phyloP scores from a whole-genome alignment of 2,113 vertebrate species.

The Picathartes gymnocephalus region DNA sequence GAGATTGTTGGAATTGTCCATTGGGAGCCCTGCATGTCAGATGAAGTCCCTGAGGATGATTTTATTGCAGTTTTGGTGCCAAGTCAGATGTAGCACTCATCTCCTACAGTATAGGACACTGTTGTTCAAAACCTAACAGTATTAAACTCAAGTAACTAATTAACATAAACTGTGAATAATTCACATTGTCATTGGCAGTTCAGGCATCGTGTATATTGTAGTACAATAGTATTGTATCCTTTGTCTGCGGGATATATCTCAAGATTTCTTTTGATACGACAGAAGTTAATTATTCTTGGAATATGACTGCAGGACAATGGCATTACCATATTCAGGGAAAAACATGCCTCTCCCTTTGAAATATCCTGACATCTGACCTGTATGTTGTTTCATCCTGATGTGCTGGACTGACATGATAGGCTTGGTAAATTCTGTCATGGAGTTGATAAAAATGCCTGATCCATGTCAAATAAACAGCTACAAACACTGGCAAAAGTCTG shows the following conservation, averaged over 20 bases:
- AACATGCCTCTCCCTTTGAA: background rate
- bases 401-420: background rate
- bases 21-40: background rate
- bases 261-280: background rate
- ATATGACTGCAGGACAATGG: background rate
- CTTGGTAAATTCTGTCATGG: background rate
- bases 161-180: background rate
- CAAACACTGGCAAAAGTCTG: background rate
- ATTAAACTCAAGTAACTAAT: background rate
- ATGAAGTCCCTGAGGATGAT: background rate
- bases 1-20: background rate
- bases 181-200: background rate
- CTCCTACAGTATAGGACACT: background rate
- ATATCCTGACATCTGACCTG: background rate
- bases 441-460: background rate
- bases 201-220: background rate
- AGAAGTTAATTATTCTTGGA: background rate
- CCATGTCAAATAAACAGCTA: background rate
- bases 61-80: background rate
- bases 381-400: background rate
- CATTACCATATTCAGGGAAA: background rate
- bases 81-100: background rate
- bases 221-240: background rate
- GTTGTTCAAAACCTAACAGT: background rate
- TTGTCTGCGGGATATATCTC: background rate